A percentile compares a stretch with the other conserved stretches of the same genome.
phyloP scores from a whole-genome alignment of 2,888 invertebrate genomes.

The Elysia crispata region DNA sequence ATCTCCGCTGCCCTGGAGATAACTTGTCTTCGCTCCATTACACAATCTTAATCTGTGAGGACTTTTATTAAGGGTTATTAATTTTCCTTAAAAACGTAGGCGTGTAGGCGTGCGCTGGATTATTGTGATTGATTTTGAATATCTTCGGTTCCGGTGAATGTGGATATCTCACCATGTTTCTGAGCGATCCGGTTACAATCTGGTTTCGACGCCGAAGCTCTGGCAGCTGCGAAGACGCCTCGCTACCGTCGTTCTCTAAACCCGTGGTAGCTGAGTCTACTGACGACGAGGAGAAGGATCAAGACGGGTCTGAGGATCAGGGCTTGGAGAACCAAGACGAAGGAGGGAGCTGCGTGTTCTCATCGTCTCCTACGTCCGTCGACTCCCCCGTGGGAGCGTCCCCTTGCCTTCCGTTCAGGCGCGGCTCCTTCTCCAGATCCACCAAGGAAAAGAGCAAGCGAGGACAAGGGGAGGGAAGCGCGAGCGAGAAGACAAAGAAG shows the following conservation, averaged over 20 bases:
- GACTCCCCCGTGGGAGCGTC: slow-evolving; percentile 20
- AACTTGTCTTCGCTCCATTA: too few relatives aligned
- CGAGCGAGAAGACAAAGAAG: neutral
- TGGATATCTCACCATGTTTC: slow-evolving; percentile 35
- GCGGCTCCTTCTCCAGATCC: neutral
- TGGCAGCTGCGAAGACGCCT: neutral
- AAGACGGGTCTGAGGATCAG: neutral
- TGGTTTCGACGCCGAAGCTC: slow-evolving; percentile 44
- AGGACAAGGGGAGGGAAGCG: neutral
- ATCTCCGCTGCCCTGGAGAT: too few relatives aligned
- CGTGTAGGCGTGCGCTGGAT: too few relatives aligned
- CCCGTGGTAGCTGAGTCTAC: neutral
- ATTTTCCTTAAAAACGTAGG: too few relatives aligned
- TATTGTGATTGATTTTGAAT: too few relatives aligned
- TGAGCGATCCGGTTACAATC: slow-evolving; percentile 40
- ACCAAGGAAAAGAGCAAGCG: neutral
- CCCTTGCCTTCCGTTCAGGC: slow-evolving; percentile 3
- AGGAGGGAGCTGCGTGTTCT: slow-evolving; percentile 22
- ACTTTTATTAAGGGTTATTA: too few relatives aligned
- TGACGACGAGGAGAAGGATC: neutral
- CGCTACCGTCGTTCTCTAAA: neutral
- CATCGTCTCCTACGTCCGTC: slow-evolving; percentile 32
- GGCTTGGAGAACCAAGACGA: slow-evolving; percentile 7
- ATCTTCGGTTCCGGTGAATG: too few relatives aligned
- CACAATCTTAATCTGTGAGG: too few relatives aligned